phyloP scores from a whole-genome alignment of 1,140 invertebrate genomes.

The Hycleus cichorii region DNA sequence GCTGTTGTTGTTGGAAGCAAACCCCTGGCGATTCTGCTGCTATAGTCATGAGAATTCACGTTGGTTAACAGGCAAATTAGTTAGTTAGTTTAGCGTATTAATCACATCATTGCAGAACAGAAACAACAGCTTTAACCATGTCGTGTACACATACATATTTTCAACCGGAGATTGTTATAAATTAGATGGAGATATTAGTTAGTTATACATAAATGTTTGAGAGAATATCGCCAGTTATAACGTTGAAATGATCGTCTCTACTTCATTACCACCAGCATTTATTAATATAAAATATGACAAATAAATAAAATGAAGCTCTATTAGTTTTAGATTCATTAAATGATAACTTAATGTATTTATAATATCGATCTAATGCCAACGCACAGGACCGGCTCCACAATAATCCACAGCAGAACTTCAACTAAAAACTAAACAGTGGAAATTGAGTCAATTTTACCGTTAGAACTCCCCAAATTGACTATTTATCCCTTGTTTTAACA shows the following conservation, averaged over 20 bases:
- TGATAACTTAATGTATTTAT: constrained; percentile 21
- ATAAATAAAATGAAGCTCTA: constrained; percentile 23
- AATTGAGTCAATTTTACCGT: no score
- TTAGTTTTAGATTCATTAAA: constrained; percentile 22
- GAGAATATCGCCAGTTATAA: no score
- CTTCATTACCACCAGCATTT: constrained; percentile 21
- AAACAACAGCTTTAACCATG: constrained; percentile 12
- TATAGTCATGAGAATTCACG: constrained; percentile 10
- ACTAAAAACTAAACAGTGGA: no score
- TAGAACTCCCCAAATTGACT: no score
- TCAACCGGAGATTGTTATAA: constrained; percentile 21
- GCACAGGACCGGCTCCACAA: no score
- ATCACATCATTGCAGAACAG: constrained; percentile 7
- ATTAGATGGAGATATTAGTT: constrained; percentile 21
- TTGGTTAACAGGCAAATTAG: constrained; percentile 12
- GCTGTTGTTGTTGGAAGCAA: not conserved
- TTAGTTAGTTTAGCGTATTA: constrained; percentile 12
- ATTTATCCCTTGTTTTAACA: no score
- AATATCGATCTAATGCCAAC: no score
- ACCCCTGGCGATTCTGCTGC: not conserved
- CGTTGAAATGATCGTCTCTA: not conserved
- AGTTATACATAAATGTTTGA: no score
- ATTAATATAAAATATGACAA: constrained; percentile 26
- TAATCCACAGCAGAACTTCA: no score
- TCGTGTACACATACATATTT: constrained; percentile 18